Percentiles rank a stretch among this genome's conserved stretches.
These are phyloP conservation scores for Eudasyphora cyanicolor DNA, from an alignment of 2,888 invertebrate species.

Conservation along the genomic window DNA sequence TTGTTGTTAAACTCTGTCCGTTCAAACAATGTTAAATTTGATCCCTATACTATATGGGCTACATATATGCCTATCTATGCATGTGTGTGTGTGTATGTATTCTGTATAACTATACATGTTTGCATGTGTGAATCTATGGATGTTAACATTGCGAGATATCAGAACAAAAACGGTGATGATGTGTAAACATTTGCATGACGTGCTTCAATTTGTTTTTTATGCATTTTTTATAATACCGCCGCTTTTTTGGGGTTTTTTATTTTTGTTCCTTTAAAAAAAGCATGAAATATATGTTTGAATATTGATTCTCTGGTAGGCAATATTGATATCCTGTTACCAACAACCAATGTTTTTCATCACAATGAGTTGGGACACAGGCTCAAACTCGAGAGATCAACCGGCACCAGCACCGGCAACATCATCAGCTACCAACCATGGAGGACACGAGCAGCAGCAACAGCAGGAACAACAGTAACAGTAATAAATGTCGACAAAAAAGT, in stretches of 20 bases:
- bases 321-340: conserved; percentile 57
- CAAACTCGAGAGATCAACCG: no score
- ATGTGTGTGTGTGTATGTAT: not conserved
- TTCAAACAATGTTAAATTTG: not conserved
- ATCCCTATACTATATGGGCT: not conserved
- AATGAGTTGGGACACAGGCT: not conserved
- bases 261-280: conserved; percentile 13
- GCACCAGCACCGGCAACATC: not conserved
- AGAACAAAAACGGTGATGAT: conserved; percentile 59
- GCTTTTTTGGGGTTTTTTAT: no score
- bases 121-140: not conserved
- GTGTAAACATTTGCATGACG: conserved; percentile 64
- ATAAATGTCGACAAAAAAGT: not conserved
- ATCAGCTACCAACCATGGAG: no score
- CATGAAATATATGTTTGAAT: conserved; percentile 46
- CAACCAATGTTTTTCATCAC: not conserved
- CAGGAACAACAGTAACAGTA: not conserved
- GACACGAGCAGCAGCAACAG: not conserved
- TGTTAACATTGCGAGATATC: conserved; percentile 39
- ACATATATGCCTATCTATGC: not conserved
- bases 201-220: conserved; percentile 46
- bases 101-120: not conserved
- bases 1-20: not conserved
- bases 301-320: conserved; percentile 54
- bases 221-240: conserved; percentile 20